These are phyloP conservation scores for Montipora sp. DNA, from an alignment of 64 coral and sea anemone genomes.

Conservation along the genomic window DNA sequence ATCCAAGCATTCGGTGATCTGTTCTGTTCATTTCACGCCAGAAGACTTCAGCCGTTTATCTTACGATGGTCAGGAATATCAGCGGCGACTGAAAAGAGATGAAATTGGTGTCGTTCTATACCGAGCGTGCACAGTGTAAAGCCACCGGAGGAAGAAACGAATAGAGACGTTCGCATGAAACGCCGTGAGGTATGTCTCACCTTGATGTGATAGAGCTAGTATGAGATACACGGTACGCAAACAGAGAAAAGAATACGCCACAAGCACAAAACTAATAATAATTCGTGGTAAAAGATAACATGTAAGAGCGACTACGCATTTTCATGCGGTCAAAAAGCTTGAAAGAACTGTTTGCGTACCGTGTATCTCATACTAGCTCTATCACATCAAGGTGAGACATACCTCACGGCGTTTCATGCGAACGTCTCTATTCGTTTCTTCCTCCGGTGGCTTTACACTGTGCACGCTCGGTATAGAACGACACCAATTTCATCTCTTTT, in stretches of 20 bases:
- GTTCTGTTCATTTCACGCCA: too few relatives aligned
- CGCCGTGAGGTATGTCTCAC: background rate
- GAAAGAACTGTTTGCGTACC: background rate
- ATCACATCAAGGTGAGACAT: background rate
- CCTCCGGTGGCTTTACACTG: background rate
- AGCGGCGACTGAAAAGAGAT: background rate
- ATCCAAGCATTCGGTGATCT: too few relatives aligned
- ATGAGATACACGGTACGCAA: too few relatives aligned
- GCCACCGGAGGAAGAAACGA: background rate
- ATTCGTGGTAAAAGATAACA: background rate
- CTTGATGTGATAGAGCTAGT: too few relatives aligned
- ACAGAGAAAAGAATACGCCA: too few relatives aligned
- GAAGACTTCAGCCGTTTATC: too few relatives aligned
- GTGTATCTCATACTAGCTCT: background rate
- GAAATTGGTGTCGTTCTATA: background rate
- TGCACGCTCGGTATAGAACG: background rate
- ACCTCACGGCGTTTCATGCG: background rate
- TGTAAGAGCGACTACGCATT: background rate
- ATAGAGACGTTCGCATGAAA: background rate
- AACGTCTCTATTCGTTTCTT: slow-evolving; percentile 9
- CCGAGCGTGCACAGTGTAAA: background rate
- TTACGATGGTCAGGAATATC: too few relatives aligned
- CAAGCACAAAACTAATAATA: background rate
- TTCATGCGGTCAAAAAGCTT: background rate
- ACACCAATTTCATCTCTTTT: background rate